Evolutionary conservation across 1,140 invertebrate genomes (phyloP).

Genomic region (Adelges cooleyi): DNA sequence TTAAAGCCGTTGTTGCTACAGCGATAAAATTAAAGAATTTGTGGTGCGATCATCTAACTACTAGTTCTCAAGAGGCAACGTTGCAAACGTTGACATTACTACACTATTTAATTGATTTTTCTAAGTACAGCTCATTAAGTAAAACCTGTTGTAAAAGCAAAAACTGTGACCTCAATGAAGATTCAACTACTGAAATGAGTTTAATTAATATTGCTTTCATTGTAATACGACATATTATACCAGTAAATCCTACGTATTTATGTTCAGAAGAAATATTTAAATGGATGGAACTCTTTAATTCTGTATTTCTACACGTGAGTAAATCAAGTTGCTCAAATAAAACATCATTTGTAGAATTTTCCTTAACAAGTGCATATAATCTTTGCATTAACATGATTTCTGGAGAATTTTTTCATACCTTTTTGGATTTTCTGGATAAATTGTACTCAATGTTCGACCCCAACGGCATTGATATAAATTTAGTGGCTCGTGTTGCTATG

Average conservation of each 20-base stretch:
- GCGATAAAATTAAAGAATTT: conserved; percentile 5
- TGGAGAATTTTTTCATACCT: neutral
- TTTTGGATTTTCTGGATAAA: neutral
- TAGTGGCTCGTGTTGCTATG: conserved; percentile 11
- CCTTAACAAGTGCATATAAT: conserved; percentile 19
- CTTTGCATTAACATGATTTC: neutral
- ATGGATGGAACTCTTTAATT: conserved; percentile 3
- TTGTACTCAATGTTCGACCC: neutral
- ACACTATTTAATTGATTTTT: neutral
- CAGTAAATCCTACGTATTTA: neutral
- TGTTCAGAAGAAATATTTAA: neutral
- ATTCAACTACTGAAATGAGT: conserved; percentile 15
- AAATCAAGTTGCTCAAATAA: conserved; percentile 17
- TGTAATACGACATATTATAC: neutral
- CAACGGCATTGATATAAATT: conserved; percentile 4
- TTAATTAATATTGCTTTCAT: conserved; percentile 18
- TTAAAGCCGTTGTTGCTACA: neutral
- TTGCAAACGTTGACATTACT: neutral
- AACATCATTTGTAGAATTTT: conserved; percentile 20
- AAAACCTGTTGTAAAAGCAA: conserved; percentile 8
- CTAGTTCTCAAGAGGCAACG: neutral
- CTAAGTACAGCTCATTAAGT: neutral
- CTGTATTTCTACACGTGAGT: neutral
- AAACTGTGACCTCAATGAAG: conserved; percentile 1
- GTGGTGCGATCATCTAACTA: neutral